phyloP scores from a whole-genome alignment of 1,140 invertebrate species.

The Nasonia giraulti region DNA sequence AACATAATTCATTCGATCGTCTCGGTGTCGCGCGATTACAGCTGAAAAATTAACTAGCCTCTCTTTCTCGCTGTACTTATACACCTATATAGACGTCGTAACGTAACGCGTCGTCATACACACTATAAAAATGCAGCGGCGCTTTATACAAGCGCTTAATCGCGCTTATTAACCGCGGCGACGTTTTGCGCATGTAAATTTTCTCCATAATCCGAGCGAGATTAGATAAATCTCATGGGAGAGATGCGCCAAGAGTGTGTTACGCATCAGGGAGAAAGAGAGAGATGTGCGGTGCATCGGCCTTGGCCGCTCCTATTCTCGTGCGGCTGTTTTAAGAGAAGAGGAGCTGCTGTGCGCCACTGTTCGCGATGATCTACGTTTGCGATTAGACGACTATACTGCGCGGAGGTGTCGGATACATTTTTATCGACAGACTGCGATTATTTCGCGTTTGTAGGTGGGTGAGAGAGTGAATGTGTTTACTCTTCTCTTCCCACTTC shows the following conservation, averaged over 20 bases:
- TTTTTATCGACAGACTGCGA: too few relatives aligned
- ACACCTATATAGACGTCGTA: not conserved
- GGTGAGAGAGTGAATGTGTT: too few relatives aligned
- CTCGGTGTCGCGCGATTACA: not conserved
- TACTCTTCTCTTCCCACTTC: too few relatives aligned
- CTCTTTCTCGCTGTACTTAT: not conserved
- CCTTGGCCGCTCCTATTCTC: conserved; percentile 62
- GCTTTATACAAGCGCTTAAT: conserved; percentile 13
- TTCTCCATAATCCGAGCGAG: not conserved
- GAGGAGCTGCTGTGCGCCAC: too few relatives aligned
- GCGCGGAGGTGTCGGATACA: too few relatives aligned
- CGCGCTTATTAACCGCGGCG: not conserved
- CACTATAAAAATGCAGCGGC: not conserved
- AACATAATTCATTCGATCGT: conserved; percentile 12
- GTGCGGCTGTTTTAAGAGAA: not conserved
- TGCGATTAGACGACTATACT: too few relatives aligned
- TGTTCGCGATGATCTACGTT: too few relatives aligned
- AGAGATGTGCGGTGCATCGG: conserved; percentile 28
- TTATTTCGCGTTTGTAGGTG: too few relatives aligned
- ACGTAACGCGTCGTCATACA: not conserved
- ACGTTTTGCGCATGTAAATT: not conserved
- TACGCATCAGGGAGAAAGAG: not conserved
- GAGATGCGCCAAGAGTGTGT: not conserved
- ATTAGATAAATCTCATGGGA: conserved; percentile 30
- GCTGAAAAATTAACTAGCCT: conserved; percentile 24